Percentiles rank a stretch among this genome's conserved stretches.
Evolutionary conservation across 1,140 invertebrate species (phyloP).

Genomic region (Cydia strobilella): DNA sequence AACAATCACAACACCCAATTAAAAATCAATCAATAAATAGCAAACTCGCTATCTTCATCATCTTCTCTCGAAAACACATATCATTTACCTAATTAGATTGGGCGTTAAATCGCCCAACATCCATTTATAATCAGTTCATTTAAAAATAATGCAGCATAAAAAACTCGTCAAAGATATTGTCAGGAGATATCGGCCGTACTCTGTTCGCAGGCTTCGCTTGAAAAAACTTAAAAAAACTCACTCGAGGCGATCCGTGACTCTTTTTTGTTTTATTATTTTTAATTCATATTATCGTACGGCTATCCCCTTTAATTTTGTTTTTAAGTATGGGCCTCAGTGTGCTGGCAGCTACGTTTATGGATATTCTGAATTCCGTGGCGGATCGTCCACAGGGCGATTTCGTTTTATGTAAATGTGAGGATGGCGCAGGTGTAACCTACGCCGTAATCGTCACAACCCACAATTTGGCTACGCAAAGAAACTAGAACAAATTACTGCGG

Average conservation of each 20-base stretch:
- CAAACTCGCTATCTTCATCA: constrained; percentile 47
- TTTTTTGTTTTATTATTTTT: constrained; percentile 80
- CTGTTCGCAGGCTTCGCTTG: constrained; percentile 72
- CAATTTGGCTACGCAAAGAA: constrained; percentile 11
- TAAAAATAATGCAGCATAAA: constrained; percentile 78
- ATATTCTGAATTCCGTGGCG: constrained; percentile 75
- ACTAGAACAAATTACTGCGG: constrained; percentile 7
- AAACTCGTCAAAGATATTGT: constrained; percentile 80
- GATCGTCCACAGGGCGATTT: constrained; percentile 68
- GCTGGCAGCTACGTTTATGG: constrained; percentile 77
- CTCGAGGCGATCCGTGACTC: constrained; percentile 78
- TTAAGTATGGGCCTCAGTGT: constrained; percentile 78
- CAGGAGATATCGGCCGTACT: constrained; percentile 69
- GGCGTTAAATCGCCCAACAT: constrained; percentile 79
- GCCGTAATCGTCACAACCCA: constrained; percentile 60
- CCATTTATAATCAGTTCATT: constrained; percentile 79
- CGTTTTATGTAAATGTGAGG: constrained; percentile 72
- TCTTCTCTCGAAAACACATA: constrained; percentile 72
- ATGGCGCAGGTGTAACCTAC: constrained; percentile 61
- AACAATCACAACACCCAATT: constrained; percentile 44
- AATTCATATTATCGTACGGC: constrained; percentile 80
- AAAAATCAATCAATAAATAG: constrained; percentile 65
- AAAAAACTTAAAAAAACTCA: constrained; percentile 67
- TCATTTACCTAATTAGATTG: constrained; percentile 80
- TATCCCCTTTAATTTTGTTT: constrained; percentile 80